These are phyloP conservation scores for Marmota monax DNA, from an alignment of 2,113 vertebrate species.

Conservation along the genomic window DNA sequence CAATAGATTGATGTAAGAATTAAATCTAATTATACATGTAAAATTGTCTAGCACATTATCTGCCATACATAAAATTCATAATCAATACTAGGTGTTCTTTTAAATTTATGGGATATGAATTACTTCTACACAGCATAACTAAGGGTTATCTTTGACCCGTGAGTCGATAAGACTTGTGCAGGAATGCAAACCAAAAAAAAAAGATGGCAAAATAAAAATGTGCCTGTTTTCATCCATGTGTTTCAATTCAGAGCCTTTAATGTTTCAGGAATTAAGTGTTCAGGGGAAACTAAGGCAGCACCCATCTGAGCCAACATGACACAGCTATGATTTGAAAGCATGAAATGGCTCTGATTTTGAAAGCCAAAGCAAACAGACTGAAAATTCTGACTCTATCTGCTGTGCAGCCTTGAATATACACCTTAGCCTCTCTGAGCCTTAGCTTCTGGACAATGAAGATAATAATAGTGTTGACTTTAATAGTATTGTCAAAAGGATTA, in stretches of 20 bases:
- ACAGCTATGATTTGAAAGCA: not conserved
- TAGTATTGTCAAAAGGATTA: not conserved
- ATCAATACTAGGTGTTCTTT: not conserved
- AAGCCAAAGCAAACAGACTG: not conserved
- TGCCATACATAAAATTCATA: not conserved
- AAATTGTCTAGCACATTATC: not conserved
- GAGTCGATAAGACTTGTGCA: not conserved
- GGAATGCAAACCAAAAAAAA: not conserved
- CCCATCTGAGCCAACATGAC: not conserved
- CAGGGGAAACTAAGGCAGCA: conserved; percentile 51
- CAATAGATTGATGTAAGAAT: not conserved
- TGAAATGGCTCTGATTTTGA: not conserved
- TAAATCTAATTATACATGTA: not conserved
- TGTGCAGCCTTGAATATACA: not conserved
- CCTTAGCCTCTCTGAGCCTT: not conserved
- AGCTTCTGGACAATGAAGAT: not conserved
- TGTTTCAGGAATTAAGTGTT: conserved; percentile 44
- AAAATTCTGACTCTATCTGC: not conserved
- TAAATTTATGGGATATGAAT: not conserved
- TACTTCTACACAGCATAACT: conserved; percentile 19
- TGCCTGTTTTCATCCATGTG: not conserved
- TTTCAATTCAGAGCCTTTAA: not conserved
- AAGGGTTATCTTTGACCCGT: not conserved
- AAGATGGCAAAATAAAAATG: not conserved
- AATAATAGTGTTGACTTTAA: not conserved